phyloP scores from a whole-genome alignment of 2,113 vertebrate genomes.

The Paramisgurnus dabryanus region DNA sequence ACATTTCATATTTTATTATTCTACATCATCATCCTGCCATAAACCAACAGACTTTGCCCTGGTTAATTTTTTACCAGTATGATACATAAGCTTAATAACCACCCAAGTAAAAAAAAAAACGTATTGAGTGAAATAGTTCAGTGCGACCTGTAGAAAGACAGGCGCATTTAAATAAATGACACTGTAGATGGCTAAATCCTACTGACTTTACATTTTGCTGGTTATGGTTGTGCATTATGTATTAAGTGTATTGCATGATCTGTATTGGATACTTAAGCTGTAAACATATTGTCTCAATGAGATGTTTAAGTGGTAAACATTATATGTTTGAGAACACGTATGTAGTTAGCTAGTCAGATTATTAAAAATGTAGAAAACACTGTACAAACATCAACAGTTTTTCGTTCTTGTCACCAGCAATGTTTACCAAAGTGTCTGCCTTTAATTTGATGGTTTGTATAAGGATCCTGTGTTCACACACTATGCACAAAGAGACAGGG shows the following conservation, averaged over 20 bases:
- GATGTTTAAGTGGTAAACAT: too few species aligned
- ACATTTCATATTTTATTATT: neutral
- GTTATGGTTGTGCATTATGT: neutral
- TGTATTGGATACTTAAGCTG: too few species aligned
- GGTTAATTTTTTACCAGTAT: slow-evolving; percentile 31
- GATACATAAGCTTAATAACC: too few species aligned
- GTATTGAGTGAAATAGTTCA: slow-evolving; percentile 10
- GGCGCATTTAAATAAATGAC: slow-evolving; percentile 55
- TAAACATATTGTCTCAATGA: too few species aligned
- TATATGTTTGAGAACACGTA: too few species aligned
- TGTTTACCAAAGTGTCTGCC: slow-evolving; percentile 15
- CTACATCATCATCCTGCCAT: neutral
- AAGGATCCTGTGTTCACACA: neutral
- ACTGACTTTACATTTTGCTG: neutral
- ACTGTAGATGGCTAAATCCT: slow-evolving; percentile 32
- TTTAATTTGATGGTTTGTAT: neutral
- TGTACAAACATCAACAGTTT: neutral
- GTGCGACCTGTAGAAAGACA: slow-evolving; percentile 32
- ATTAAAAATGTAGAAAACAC: too few species aligned
- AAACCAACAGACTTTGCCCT: slow-evolving; percentile 21
- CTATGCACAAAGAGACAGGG: neutral
- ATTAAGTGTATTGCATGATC: neutral
- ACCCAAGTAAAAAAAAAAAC: too few species aligned
- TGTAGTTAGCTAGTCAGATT: too few species aligned
- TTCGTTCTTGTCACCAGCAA: neutral